Percentiles rank a stretch among this genome's conserved stretches.
Conservation (phyloP, 2,113 vertebrate species). For the Stercorarius parasiticus region DNA sequence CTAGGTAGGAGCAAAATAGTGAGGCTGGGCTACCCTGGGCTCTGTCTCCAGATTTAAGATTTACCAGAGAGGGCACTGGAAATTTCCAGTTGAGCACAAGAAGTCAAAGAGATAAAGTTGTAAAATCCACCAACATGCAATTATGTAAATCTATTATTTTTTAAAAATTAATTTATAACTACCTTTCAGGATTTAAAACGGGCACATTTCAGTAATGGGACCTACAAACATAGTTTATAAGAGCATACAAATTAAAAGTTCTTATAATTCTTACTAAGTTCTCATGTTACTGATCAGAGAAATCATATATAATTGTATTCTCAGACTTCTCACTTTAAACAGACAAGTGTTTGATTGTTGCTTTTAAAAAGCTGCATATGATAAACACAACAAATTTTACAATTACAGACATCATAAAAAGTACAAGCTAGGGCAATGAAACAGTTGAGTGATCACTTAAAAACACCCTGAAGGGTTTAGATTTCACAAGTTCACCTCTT, state of each 20-base stretch:
- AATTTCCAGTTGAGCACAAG: neutral
- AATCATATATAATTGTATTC: neutral
- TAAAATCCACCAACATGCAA: neutral
- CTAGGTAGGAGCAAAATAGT: neutral
- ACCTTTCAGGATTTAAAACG: neutral
- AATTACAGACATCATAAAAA: constrained; percentile 57
- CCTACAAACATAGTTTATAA: neutral
- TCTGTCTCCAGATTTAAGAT: neutral
- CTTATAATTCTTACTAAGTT: neutral
- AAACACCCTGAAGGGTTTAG: constrained; percentile 59
- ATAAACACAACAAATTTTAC: neutral
- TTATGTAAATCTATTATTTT: neutral
- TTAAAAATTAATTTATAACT: neutral
- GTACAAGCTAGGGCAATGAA: constrained; percentile 55
- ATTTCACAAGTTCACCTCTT: constrained; percentile 74
- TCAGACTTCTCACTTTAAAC: neutral
- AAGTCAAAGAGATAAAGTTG: neutral
- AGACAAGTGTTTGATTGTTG: neutral
- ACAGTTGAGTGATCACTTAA: constrained; percentile 63
- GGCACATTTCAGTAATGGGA: neutral
- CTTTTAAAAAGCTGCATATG: neutral
- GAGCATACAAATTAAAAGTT: neutral
- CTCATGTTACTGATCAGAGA: neutral
- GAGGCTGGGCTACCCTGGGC: neutral
- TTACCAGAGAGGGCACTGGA: neutral